A percentile compares a stretch with the other conserved stretches of the same genome.
These are phyloP conservation scores for Ischnura elegans DNA, from an alignment of 2,888 invertebrate genomes.

Conservation along the genomic window DNA sequence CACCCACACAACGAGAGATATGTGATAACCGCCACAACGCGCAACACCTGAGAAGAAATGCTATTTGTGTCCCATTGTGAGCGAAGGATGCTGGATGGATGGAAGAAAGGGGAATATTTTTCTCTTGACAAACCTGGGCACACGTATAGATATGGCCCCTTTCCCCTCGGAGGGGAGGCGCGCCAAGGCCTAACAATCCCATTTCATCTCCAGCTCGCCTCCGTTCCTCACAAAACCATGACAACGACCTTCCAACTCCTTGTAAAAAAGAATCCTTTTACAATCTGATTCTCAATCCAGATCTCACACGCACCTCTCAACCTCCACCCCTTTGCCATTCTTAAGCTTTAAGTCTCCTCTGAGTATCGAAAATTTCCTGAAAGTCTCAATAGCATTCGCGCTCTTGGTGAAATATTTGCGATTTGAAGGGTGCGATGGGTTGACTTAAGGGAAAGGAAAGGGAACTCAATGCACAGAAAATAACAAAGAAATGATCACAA, in stretches of 20 bases:
- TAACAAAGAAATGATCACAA: background rate
- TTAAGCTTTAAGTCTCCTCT: background rate
- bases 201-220: background rate
- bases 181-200: background rate
- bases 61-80: background rate
- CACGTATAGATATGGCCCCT: background rate
- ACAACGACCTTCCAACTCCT: background rate
- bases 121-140: background rate
- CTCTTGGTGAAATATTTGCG: background rate
- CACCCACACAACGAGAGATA: background rate
- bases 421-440: background rate
- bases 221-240: constrained; percentile 9
- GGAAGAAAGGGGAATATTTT: background rate
- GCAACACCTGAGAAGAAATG: background rate
- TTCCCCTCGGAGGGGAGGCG: background rate
- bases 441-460: background rate
- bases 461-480: background rate
- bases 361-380: background rate
- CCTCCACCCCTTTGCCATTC: background rate
- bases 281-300: background rate
- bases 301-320: background rate
- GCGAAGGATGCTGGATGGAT: background rate
- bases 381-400: constrained; percentile 22
- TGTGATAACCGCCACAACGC: background rate
- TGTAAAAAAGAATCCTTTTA: too few relatives aligned